Evolutionary conservation across 2,113 vertebrate species (phyloP).

Genomic region (Syngnathoides biaculeatus): DNA sequence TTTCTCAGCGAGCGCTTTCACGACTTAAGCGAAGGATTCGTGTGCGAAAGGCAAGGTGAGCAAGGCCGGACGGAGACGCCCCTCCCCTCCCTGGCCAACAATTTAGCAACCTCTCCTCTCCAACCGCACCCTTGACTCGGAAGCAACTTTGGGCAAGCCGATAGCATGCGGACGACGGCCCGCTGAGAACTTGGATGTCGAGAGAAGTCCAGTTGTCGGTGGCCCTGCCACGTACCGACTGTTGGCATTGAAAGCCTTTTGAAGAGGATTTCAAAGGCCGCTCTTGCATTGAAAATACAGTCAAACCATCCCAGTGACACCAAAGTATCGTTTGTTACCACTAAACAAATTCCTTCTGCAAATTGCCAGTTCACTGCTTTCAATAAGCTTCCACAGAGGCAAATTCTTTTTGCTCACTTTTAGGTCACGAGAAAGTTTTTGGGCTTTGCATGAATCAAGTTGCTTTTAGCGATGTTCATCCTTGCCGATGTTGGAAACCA

Average conservation of each 20-base stretch:
- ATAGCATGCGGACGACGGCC: constrained; percentile 60
- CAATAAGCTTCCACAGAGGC: background rate
- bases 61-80: constrained; percentile 55
- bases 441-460: background rate
- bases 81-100: constrained; percentile 27
- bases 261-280: constrained; percentile 75
- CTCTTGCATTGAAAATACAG: constrained; percentile 56
- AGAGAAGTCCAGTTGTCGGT: constrained; percentile 70
- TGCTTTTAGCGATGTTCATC: background rate
- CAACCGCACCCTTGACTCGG: constrained; percentile 31
- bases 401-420: background rate
- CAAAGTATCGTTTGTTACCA: constrained; percentile 39
- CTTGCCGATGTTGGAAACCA: background rate
- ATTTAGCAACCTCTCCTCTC: constrained; percentile 41
- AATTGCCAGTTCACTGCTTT: constrained; percentile 32
- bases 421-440: background rate
- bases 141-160: constrained; percentile 51
- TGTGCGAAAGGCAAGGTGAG: constrained; percentile 40
- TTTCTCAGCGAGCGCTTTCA: constrained; percentile 71
- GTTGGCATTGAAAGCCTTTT: constrained; percentile 75
- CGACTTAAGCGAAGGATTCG: constrained; percentile 55
- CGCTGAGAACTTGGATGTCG: constrained; percentile 74
- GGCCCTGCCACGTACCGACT: constrained; percentile 61
- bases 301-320: constrained; percentile 66
- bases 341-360: constrained; percentile 39